Evolutionary conservation across 1,140 invertebrate species (phyloP).

Genomic region (Condylostylus longicornis): DNA sequence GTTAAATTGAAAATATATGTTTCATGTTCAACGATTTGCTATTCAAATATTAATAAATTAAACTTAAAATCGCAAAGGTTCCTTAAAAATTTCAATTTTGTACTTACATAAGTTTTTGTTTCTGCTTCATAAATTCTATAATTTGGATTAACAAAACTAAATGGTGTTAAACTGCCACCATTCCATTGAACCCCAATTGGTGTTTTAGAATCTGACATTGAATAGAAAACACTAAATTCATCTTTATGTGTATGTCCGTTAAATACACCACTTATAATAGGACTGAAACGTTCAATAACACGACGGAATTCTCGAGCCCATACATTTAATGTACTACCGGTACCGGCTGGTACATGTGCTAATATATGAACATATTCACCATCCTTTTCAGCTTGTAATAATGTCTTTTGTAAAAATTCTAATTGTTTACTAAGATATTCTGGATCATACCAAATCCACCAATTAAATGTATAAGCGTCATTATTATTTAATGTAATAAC

Average conservation of each 20-base stretch:
- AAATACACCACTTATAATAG: constrained; percentile 60
- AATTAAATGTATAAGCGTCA: constrained; percentile 6
- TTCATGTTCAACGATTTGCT: constrained; percentile 40
- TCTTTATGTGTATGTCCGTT: constrained; percentile 70
- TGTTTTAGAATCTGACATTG: constrained; percentile 30
- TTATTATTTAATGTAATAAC: constrained; percentile 34
- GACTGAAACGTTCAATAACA: constrained; percentile 44
- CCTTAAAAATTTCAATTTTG: constrained; percentile 7
- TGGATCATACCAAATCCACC: constrained; percentile 13
- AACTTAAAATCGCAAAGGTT: constrained; percentile 1
- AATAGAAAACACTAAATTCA: constrained; percentile 53
- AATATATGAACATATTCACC: constrained; percentile 68
- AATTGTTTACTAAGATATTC: constrained; percentile 52
- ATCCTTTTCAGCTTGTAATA: constrained; percentile 52
- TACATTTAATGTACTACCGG: constrained; percentile 45
- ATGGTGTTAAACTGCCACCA: constrained; percentile 55
- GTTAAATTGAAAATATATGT: constrained; percentile 68
- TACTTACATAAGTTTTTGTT: constrained; percentile 41
- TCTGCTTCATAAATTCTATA: constrained; percentile 62
- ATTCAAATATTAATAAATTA: constrained; percentile 5
- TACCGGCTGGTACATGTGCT: constrained; percentile 64
- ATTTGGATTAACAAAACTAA: constrained; percentile 55
- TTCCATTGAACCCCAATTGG: constrained; percentile 59
- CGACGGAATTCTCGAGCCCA: constrained; percentile 50
- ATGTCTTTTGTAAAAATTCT: constrained; percentile 54